Conservation (phyloP, 2,888 invertebrate genomes). For the Ormyrus rosae region DNA sequence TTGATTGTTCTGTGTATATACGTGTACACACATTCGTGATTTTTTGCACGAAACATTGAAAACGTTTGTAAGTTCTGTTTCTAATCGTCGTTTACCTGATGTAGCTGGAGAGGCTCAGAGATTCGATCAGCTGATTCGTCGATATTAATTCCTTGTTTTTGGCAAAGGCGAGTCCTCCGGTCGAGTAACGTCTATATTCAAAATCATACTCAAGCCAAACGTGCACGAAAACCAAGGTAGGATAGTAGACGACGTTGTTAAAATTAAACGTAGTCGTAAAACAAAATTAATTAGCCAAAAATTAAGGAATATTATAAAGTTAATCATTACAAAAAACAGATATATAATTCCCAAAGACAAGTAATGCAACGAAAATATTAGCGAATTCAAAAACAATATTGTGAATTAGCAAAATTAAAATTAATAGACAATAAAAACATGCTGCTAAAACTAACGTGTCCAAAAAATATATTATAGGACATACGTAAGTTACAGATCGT, state of each 20-base stretch:
- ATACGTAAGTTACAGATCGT: slow-evolving; percentile 41
- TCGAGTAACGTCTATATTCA: slow-evolving; percentile 71
- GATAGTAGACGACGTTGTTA: slow-evolving; percentile 40
- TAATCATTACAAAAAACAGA: slow-evolving; percentile 33
- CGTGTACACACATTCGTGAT: not conserved
- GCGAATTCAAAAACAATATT: slow-evolving; percentile 53
- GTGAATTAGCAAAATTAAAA: slow-evolving; percentile 38
- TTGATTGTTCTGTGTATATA: not conserved
- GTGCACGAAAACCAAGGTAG: slow-evolving; percentile 62
- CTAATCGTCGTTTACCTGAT: slow-evolving; percentile 66
- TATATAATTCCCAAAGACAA: slow-evolving; percentile 57
- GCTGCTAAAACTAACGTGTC: slow-evolving; percentile 44
- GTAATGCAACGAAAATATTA: slow-evolving; percentile 58
- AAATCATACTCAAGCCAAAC: slow-evolving; percentile 62
- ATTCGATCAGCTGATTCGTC: slow-evolving; percentile 72
- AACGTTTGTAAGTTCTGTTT: slow-evolving; percentile 5
- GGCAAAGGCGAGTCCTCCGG: slow-evolving; percentile 71
- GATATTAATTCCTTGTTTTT: slow-evolving; percentile 72
- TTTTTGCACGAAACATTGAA: slow-evolving; percentile 4
- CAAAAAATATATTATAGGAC: slow-evolving; percentile 26
- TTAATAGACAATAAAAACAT: slow-evolving; percentile 41
- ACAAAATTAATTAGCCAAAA: slow-evolving; percentile 52
- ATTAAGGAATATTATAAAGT: slow-evolving; percentile 48
- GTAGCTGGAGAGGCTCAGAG: slow-evolving; percentile 72
- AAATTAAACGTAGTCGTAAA: slow-evolving; percentile 46